These are phyloP conservation scores for Danio tinwini DNA, from an alignment of 2,797 vertebrate species.

Conservation along the genomic window DNA sequence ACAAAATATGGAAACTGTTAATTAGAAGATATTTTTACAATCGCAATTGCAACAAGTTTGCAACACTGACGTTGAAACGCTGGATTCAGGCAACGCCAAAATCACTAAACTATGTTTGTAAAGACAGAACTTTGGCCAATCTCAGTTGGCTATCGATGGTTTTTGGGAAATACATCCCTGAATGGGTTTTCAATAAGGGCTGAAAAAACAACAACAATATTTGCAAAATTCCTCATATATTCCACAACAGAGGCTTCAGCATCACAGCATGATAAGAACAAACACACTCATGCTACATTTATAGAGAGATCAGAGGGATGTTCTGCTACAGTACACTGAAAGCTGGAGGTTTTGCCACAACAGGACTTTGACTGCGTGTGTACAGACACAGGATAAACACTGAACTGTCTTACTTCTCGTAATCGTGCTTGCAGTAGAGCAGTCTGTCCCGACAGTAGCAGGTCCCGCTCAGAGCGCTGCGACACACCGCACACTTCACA, in stretches of 20 bases:
- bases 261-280: neutral
- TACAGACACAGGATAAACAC: neutral
- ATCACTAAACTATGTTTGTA: no score
- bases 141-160: no score
- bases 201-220: no score
- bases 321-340: neutral
- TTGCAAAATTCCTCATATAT: neutral
- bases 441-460: slow-evolving; percentile 89
- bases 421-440: slow-evolving; percentile 92
- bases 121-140: no score
- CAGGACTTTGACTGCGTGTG: neutral
- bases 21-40: no score
- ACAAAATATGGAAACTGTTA: no score
- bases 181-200: no score
- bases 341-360: neutral
- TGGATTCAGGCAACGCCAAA: no score
- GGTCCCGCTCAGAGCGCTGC: slow-evolving; percentile 84
- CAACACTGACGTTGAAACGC: no score
- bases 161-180: no score
- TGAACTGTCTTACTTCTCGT: slow-evolving; percentile 86
- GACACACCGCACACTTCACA: slow-evolving; percentile 87
- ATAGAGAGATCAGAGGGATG: neutral
- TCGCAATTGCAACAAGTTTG: no score
- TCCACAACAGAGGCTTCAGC: neutral
- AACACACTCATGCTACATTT: neutral